These are phyloP conservation scores for Shinisaurus crocodilurus DNA, from an alignment of 2,113 vertebrate genomes.

Conservation along the genomic window DNA sequence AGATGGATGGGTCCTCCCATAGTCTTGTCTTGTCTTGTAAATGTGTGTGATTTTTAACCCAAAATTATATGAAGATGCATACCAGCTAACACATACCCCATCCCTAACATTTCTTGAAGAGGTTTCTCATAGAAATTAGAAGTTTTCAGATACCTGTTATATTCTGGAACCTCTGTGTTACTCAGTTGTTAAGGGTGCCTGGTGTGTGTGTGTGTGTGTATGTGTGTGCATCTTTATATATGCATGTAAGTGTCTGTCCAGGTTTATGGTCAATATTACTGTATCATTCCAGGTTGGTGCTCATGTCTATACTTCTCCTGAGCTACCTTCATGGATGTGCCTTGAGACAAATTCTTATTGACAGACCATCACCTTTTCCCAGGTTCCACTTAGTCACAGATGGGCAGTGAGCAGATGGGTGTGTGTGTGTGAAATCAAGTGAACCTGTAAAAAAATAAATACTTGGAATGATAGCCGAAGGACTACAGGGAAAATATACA, in stretches of 20 bases:
- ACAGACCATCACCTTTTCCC: not conserved
- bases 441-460: not conserved
- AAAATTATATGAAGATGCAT: not conserved
- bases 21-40: not conserved
- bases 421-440: not conserved
- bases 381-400: not conserved
- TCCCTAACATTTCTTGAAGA: not conserved
- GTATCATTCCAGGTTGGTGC: fast-evolving
- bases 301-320: fast-evolving
- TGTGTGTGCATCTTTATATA: no score
- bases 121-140: no score
- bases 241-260: not conserved
- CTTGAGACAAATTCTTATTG: fast-evolving
- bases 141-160: no score
- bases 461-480: not conserved
- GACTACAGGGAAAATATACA: not conserved
- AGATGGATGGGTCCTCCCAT: not conserved
- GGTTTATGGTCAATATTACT: fast-evolving
- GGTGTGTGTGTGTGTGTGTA: no score
- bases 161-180: not conserved
- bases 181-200: not conserved
- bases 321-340: not conserved
- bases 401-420: not conserved
- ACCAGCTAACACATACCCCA: not conserved
- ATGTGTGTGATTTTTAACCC: not conserved